These are phyloP conservation scores for Agapostemon virescens DNA, from an alignment of 2,888 invertebrate species.

Conservation along the genomic window DNA sequence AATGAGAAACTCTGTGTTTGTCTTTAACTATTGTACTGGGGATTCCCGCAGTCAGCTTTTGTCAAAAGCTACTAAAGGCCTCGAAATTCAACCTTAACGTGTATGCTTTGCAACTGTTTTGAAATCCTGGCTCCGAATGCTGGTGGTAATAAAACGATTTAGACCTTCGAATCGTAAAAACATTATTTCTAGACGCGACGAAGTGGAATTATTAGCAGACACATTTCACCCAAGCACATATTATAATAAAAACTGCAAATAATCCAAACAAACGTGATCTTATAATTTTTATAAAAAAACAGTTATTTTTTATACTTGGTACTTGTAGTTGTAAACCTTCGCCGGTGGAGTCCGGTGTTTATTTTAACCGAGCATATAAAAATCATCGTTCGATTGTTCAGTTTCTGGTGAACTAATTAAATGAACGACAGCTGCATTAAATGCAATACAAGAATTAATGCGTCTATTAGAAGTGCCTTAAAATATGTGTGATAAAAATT, in stretches of 20 bases:
- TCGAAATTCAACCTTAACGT: background rate
- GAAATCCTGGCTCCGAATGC: background rate
- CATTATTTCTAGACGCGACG: background rate
- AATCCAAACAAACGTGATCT: too few relatives aligned
- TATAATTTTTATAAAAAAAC: too few relatives aligned
- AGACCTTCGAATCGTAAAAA: background rate
- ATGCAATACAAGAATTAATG: too few relatives aligned
- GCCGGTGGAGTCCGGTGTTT: background rate
- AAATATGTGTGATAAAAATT: background rate
- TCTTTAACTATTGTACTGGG: conserved; percentile 5
- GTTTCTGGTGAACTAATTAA: background rate
- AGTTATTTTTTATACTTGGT: too few relatives aligned
- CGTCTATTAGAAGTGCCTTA: background rate
- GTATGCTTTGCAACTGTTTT: background rate
- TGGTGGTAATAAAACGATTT: background rate
- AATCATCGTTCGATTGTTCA: background rate
- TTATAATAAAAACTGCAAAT: background rate
- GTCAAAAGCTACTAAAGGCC: background rate
- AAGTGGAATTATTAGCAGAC: too few relatives aligned
- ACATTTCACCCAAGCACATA: background rate
- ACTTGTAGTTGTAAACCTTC: background rate
- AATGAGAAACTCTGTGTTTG: background rate
- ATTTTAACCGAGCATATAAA: background rate
- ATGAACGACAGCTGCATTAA: too few relatives aligned
- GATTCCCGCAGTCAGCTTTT: background rate